phyloP scores from a whole-genome alignment of 2,113 vertebrate genomes.

The Eudorcas thomsonii region DNA sequence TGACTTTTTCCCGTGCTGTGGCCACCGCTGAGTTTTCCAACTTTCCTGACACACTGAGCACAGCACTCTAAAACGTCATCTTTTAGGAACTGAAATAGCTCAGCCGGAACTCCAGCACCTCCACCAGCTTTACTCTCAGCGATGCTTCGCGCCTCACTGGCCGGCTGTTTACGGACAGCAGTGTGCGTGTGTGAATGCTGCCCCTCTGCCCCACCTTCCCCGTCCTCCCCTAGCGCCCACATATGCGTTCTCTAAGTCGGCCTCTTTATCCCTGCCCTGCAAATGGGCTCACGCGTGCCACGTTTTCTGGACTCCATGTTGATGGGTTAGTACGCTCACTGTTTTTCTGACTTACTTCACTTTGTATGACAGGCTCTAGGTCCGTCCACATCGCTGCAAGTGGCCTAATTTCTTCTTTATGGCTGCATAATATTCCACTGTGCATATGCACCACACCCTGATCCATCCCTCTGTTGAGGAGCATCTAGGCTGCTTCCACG shows the following conservation, averaged over 20 bases:
- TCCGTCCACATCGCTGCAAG: neutral
- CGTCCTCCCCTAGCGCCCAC: accelerated
- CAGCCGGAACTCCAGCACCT: neutral
- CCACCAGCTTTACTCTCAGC: neutral
- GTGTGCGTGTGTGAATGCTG: accelerated
- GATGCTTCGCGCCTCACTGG: neutral
- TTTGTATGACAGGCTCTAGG: neutral
- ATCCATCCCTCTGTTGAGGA: accelerated
- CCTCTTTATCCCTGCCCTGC: neutral
- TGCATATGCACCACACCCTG: accelerated
- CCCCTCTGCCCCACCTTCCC: neutral
- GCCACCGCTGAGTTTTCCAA: neutral
- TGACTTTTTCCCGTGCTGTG: neutral
- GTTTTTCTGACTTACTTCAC: neutral
- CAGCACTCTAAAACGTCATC: neutral
- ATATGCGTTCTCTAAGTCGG: neutral
- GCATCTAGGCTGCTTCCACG: accelerated
- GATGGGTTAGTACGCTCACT: accelerated
- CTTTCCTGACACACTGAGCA: neutral
- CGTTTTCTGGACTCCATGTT: neutral
- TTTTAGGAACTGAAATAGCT: neutral
- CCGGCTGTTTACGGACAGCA: accelerated
- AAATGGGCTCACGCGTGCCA: accelerated
- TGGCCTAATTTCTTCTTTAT: accelerated
- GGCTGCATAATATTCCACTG: neutral